Conservation (phyloP, 2,888 invertebrate species). For the Halocaridina rubra region DNA sequence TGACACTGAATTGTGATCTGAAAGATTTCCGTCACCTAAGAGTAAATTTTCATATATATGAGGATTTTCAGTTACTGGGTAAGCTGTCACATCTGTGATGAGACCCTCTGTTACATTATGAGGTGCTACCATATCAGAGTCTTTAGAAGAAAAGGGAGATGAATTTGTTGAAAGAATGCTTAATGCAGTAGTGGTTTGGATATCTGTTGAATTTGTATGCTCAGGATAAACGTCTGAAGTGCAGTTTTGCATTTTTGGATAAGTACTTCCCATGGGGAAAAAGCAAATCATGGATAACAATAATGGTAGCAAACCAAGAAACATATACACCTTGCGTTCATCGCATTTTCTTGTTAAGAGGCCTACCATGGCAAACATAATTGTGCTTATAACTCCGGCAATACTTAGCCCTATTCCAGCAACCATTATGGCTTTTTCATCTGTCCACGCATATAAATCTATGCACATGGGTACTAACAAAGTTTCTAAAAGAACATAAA, state of each 20-base stretch:
- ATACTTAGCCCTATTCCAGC: slow-evolving; percentile 86
- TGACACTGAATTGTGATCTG: not conserved
- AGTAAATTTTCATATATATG: not conserved
- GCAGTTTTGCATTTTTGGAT: slow-evolving; percentile 59
- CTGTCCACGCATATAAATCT: slow-evolving; percentile 90
- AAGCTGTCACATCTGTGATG: not conserved
- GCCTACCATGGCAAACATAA: slow-evolving; percentile 76
- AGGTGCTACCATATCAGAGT: not conserved
- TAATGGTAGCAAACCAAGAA: slow-evolving; percentile 86
- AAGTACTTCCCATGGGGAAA: slow-evolving; percentile 78
- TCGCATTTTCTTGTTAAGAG: slow-evolving; percentile 74
- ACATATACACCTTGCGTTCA: slow-evolving; percentile 82
- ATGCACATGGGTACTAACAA: slow-evolving; percentile 77
- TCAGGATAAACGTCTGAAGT: not conserved
- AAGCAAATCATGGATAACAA: slow-evolving; percentile 79
- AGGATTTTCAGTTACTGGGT: not conserved
- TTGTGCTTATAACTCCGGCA: slow-evolving; percentile 82
- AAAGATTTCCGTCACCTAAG: not conserved
- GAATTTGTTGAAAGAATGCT: not conserved
- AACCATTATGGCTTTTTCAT: slow-evolving; percentile 80
- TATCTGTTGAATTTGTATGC: not conserved
- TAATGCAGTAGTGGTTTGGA: not conserved
- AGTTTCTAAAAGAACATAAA: slow-evolving; percentile 89
- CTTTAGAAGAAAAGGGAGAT: not conserved
- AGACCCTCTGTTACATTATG: not conserved